Conservation (phyloP, 2,888 invertebrate genomes). For the Morpho helenor region DNA sequence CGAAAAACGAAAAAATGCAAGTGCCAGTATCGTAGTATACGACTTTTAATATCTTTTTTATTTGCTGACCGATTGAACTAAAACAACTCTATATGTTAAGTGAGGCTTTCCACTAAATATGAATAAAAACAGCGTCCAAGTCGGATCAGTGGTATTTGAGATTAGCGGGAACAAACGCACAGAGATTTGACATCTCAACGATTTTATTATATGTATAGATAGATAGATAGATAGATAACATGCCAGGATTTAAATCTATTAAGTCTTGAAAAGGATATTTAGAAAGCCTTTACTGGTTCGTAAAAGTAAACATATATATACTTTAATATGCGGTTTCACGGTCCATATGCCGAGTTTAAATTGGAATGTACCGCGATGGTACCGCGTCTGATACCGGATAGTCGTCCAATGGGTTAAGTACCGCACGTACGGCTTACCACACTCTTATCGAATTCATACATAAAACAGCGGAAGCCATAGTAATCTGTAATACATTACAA, state of each 20-base stretch:
- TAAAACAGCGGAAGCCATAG: constrained; percentile 11
- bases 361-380: constrained; percentile 44
- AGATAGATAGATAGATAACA: too few species aligned
- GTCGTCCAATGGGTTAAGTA: constrained; percentile 29
- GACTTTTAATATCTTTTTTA: too few species aligned
- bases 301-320: constrained; percentile 19
- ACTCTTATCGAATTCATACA: constrained; percentile 21
- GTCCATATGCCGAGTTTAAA: constrained; percentile 50
- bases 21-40: too few species aligned
- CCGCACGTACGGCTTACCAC: constrained; percentile 26
- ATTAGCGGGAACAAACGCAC: too few species aligned
- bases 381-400: constrained; percentile 52
- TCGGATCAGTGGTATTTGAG: too few species aligned
- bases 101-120: too few species aligned
- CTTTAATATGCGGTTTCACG: constrained; percentile 46
- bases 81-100: too few species aligned
- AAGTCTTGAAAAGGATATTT: not conserved
- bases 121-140: too few species aligned
- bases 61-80: too few species aligned
- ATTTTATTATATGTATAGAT: too few species aligned
- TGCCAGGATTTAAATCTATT: not conserved
- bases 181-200: too few species aligned
- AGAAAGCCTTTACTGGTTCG: constrained; percentile 1
- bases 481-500: constrained; percentile 9
- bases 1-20: too few species aligned